Evolutionary conservation across 2,113 vertebrate genomes (phyloP), one percentile per base, ranked within the genome.

Genomic region (Ramphastos sulfuratus): DNA sequence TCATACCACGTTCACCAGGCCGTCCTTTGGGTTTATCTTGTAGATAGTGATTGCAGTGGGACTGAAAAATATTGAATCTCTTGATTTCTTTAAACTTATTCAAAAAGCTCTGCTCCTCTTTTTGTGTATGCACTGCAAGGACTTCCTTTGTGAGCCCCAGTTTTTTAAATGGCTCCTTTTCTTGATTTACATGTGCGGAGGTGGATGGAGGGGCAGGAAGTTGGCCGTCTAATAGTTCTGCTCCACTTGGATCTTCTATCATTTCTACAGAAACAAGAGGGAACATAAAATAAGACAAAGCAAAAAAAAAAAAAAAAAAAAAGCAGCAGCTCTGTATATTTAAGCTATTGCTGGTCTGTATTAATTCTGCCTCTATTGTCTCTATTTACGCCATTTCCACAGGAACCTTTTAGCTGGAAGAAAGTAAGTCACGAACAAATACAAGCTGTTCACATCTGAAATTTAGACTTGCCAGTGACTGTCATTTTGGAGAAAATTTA

Each of bases 71-170:
- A 13, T 96, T 94, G 37, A 98, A 97, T 28, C 85, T 97, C 12
- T 97, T 97, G 10, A 97, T 97, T 93, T 99, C 98, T 82, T 95
- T 98, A 86, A 99, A 98, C 85, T 97, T 98, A 82, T 95, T 98
- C 71, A 99, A 97, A 96, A 99, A 99, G 72, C 96, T 98, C 94
- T 99, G 98, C 87, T 99, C 99, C 81, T 99, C 99, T 90, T 99
- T 99, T 92, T 99, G 99, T 0, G 99, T 99, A 82, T 99, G 99
- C 15, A 98, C 98, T 3, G 99, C 99, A 97, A 99, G 98, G 71
- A 99, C 98, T 92, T 99, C 98, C 96, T 99, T 99, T 78, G 99
- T 99, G 79, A 99, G 97, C 1, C 99, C 99, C 81, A 98, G 97
- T 85, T 97, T 98, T 97, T 98, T 98, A 96, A 99, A 98, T 6